These are phyloP conservation scores for Luperina testacea DNA, from an alignment of 2,888 invertebrate species.

Conservation along the genomic window DNA sequence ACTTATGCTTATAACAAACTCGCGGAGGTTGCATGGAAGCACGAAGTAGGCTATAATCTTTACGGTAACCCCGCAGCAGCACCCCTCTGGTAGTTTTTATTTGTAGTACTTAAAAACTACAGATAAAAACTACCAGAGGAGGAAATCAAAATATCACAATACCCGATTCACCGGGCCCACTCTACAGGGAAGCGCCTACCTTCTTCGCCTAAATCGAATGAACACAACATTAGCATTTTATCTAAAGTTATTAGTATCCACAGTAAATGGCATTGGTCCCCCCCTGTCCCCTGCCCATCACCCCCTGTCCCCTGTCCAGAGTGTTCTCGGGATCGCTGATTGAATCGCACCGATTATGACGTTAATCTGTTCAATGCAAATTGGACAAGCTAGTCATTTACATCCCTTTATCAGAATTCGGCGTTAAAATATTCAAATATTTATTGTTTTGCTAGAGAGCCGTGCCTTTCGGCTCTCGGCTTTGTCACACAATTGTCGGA, in stretches of 20 bases:
- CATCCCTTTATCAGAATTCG: constrained; percentile 88
- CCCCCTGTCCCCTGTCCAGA: constrained; percentile 77
- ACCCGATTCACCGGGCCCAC: constrained; percentile 7
- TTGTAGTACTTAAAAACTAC: not conserved
- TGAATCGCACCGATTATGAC: constrained; percentile 90
- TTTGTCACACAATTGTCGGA: constrained; percentile 61
- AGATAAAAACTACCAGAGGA: not conserved
- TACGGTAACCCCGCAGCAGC: not conserved
- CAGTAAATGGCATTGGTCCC: constrained; percentile 74
- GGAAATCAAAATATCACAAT: constrained; percentile 39
- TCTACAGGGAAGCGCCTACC: constrained; percentile 75
- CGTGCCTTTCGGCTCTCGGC: constrained; percentile 49
- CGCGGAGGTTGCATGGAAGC: too few species aligned
- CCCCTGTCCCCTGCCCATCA: constrained; percentile 58
- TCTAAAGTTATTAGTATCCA: constrained; percentile 87
- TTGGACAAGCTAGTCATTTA: constrained; percentile 89
- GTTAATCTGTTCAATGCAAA: constrained; percentile 90
- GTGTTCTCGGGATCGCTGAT: constrained; percentile 86
- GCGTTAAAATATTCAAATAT: constrained; percentile 88
- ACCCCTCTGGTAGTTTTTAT: too few species aligned
- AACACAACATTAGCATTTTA: constrained; percentile 90
- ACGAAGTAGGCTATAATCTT: not conserved
- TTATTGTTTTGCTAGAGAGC: constrained; percentile 81
- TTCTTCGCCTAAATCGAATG: constrained; percentile 86
- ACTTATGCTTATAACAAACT: not conserved